phyloP scores from a whole-genome alignment of 2,888 invertebrate species.

The Troilus luridus region DNA sequence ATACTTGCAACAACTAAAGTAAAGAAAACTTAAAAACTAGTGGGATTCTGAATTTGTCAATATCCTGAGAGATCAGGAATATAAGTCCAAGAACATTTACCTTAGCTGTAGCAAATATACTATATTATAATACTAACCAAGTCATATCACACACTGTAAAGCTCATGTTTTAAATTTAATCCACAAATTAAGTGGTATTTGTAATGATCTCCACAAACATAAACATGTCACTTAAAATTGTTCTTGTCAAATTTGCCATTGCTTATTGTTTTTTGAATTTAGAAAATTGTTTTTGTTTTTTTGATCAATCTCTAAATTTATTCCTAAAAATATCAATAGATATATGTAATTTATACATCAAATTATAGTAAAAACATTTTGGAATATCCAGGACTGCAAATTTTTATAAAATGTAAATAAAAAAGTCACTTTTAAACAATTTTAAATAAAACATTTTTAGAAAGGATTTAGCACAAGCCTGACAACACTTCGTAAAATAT shows the following conservation, averaged over 20 bases:
- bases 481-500: not conserved
- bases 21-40: constrained; percentile 26
- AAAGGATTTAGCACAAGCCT: not conserved
- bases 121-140: not conserved
- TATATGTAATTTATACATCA: not conserved
- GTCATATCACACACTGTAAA: not conserved
- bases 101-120: not conserved
- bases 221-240: not conserved
- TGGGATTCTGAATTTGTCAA: constrained; percentile 30
- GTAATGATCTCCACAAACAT: not conserved
- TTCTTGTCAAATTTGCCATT: not conserved
- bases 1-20: not conserved
- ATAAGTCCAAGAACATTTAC: not conserved
- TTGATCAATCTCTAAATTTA: not conserved
- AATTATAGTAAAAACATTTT: not conserved
- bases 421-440: not conserved
- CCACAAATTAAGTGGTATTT: not conserved
- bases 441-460: not conserved
- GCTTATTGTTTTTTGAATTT: not conserved
- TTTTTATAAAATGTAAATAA: not conserved
- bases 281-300: not conserved
- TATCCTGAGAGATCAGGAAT: constrained; percentile 1
- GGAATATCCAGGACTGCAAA: not conserved
- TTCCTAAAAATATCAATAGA: not conserved
- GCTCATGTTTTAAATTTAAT: not conserved